Base-by-base conservation (phyloP, 2,113 vertebrate genomes). In the Australoheros scitulus region DNA sequence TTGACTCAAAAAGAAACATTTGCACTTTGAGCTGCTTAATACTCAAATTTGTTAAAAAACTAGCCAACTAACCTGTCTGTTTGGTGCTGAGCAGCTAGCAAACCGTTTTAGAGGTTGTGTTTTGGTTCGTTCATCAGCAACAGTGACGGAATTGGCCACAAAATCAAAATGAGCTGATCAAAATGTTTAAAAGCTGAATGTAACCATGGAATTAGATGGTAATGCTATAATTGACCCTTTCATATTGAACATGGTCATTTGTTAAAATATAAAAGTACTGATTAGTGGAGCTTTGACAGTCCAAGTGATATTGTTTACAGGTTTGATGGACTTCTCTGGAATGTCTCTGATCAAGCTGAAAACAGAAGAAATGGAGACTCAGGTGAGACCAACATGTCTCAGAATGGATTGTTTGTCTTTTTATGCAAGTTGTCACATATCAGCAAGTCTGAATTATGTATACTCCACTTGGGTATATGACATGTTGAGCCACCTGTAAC, bases 281-380 rank as follows among this genome's bases (percentile, higher is more conserved):
- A 56, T 22, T 14, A 11, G 10, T 29, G 58, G 34, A 22, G 34
- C 41, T 74, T 82, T 47, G n/a, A 47, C 50, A 76, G 7, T 61
- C 5, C 0, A 36, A 15, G 38, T 52, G 8, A 11, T 60, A 29
- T 85, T 80, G n/a, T 52, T 84, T 20, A 3, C 94, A 99, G 98
- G 97, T 81, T 93, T 88, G 11, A 98, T 99, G 97, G 97, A 99
- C 92, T 99, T 99, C 92, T 98, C 97, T 15, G 96, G 95, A 81
- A 92, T 98, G 94, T 98, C 98, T 0, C 94, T 98, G 88, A 99
- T 97, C 14, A 98, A 99, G 93, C 97, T 99, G 90, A 99, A 99
- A 90, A 97, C 96, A 6, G 97, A 99, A 76, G 98, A 99, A 91
- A 98, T 99, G 98, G 97, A 99, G 77, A 96, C 97, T 0, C 98